Evolutionary conservation across 2,113 vertebrate species (phyloP), one percentile per base, ranked within the genome.

Genomic region (Sus scrofa): DNA sequence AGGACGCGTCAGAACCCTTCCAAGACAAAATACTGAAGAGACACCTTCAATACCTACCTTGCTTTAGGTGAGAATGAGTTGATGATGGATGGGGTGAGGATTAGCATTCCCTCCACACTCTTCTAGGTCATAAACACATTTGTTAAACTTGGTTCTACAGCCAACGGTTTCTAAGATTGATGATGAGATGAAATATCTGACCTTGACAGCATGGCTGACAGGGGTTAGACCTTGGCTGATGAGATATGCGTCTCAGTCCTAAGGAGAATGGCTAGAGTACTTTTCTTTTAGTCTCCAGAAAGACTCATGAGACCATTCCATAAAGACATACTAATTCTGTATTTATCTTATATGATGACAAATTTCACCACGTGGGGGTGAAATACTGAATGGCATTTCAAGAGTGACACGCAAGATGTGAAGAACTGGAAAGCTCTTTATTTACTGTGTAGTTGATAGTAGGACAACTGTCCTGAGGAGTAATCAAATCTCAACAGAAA

Each of bases 381-480:
- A 15, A 65, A 96, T 24, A 60, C 3, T 84, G 52, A 96, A 65
- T 26, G 39, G 54, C n/a, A 79, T 65, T 97, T 93, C 77, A 63
- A 37, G 37, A 86, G n/a, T 54, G 30, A 75, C 24, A 26, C 14
- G 27, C 11, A 70, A 22, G 20, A 24, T 13, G 58, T 73, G 95
- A 88, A 82, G 13, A 96, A 83, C 0, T 54, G 67, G 32, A 62
- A 63, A 91, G 12, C 34, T 87, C 65, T 86, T 58, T 67, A 86
- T 15, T 58, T 24, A 44, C 0, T 30, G 24, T 71, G n/a, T 6
- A 77, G 20, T 37, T 84, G 44, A 20, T 30, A 39, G 67, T 24
- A 84, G 3, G 27, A 39, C 82, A 20, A 52, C 19, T 6, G 30
- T 67, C 74, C 10, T 19, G 50, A 58, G 39, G 30, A 71, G 26